Conservation (phyloP, 2,113 vertebrate genomes). For the Oryzias melastigma region DNA sequence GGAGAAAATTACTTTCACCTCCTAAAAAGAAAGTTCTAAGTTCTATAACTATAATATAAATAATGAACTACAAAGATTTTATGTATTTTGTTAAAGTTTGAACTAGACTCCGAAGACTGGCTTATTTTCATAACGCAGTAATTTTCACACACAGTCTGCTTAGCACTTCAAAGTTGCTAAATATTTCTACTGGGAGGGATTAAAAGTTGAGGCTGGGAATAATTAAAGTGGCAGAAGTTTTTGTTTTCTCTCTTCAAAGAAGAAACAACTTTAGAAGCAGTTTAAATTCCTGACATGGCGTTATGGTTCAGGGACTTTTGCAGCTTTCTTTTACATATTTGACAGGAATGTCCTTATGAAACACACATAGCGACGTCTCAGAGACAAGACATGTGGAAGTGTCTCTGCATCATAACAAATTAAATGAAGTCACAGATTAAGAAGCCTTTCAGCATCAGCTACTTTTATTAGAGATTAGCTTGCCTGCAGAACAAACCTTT, state of each 20-base stretch:
- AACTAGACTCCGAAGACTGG: no score
- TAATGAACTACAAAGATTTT: no score
- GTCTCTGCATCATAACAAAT: constrained; percentile 7
- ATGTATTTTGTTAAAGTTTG: no score
- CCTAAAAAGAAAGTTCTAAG: no score
- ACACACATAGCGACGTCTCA: constrained; percentile 4
- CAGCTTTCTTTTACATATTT: constrained; percentile 12
- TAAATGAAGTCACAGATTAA: constrained; percentile 15
- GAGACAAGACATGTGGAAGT: background rate
- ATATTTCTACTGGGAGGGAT: background rate
- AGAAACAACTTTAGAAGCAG: background rate
- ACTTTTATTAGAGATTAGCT: constrained; percentile 7
- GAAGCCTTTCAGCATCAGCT: constrained; percentile 12
- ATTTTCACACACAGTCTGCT: background rate
- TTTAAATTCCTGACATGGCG: constrained; percentile 14
- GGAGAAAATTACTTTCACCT: no score
- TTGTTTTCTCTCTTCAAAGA: background rate
- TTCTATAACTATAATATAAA: no score
- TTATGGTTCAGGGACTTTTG: background rate
- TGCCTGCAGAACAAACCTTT: background rate
- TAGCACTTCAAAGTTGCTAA: background rate
- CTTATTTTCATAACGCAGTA: no score
- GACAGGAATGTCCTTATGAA: constrained; percentile 11
- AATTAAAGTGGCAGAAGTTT: background rate
- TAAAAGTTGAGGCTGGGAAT: background rate